These are phyloP conservation scores for Odontophorus gujanensis DNA, from an alignment of 2,113 vertebrate genomes.

Conservation along the genomic window DNA sequence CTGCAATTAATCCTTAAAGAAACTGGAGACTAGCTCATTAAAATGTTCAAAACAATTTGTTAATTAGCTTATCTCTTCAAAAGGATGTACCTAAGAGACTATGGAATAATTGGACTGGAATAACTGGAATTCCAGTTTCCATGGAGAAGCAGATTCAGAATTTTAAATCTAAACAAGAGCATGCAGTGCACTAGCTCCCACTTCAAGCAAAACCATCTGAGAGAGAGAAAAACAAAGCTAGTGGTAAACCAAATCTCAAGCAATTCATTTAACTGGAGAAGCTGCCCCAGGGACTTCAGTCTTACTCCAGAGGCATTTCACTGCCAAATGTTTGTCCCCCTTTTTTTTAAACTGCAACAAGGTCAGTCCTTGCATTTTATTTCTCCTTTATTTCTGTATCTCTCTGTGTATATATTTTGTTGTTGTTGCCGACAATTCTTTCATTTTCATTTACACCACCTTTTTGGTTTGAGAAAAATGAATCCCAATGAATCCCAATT, in stretches of 20 bases:
- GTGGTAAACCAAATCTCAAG: neutral
- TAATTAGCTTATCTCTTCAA: neutral
- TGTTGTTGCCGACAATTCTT: neutral
- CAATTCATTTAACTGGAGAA: neutral
- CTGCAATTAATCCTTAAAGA: neutral
- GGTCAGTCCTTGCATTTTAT: neutral
- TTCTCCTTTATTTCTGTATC: neutral
- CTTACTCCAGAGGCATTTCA: neutral
- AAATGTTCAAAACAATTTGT: neutral
- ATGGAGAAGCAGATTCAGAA: neutral
- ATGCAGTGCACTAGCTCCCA: neutral
- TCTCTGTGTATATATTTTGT: neutral
- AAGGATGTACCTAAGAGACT: neutral
- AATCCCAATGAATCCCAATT: neutral
- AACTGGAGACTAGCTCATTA: neutral
- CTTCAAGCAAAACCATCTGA: neutral
- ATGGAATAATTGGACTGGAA: neutral
- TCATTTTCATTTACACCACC: neutral
- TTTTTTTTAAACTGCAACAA: neutral
- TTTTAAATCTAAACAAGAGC: neutral
- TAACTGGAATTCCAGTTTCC: neutral
- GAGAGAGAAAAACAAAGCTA: neutral
- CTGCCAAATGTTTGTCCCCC: neutral
- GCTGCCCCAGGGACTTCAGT: neutral
- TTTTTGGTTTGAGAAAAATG: neutral